Percentiles rank a stretch among this genome's conserved stretches.
Evolutionary conservation across 2,888 invertebrate genomes (phyloP).

Genomic region (Phaedon cochleariae): DNA sequence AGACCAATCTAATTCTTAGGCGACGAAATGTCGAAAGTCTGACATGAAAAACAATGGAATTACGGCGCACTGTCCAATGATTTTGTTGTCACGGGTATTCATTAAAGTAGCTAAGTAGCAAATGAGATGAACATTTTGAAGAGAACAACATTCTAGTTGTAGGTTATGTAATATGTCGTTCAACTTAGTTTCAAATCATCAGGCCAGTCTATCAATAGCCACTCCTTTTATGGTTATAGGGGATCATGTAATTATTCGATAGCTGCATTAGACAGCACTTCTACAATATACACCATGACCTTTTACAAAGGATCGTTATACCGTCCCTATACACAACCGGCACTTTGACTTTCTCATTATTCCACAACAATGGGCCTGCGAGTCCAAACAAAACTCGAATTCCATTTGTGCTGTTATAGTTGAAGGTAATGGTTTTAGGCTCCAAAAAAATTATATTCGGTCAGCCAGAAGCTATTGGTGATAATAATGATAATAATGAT

Average conservation of each 20-base stretch:
- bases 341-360: constrained; percentile 35
- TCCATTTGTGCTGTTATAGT: background rate
- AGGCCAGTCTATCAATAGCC: constrained; percentile 24
- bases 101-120: too few species aligned
- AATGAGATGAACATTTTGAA: too few species aligned
- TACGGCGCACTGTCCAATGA: too few species aligned
- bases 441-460: constrained; percentile 5
- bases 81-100: too few species aligned
- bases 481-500: too few species aligned
- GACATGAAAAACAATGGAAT: too few species aligned
- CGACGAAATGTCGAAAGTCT: too few species aligned
- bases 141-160: too few species aligned
- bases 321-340: constrained; percentile 44
- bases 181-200: too few species aligned
- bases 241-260: constrained; percentile 44
- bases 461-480: too few species aligned
- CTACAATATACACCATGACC: constrained; percentile 47
- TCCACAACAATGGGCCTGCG: constrained; percentile 23
- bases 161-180: too few species aligned
- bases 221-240: constrained; percentile 37
- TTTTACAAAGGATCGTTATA: constrained; percentile 45
- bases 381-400: constrained; percentile 23
- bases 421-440: constrained; percentile 13
- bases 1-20: too few species aligned
- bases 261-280: constrained; percentile 50